phyloP scores from a whole-genome alignment of 2,797 vertebrate genomes.

The Spinus pinus region DNA sequence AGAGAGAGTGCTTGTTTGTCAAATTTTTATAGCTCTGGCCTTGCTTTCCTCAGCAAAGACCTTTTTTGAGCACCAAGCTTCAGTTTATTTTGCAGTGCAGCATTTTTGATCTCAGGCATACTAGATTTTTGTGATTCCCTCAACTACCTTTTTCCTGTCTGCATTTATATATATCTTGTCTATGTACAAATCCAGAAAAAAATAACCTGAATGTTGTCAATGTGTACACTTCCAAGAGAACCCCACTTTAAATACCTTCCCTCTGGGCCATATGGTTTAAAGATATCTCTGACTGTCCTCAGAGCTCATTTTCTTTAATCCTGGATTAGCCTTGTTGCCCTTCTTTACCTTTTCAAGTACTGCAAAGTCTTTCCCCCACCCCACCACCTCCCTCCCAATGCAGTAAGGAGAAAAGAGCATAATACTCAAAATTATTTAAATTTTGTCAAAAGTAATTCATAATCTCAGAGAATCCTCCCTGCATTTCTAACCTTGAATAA shows the following conservation, averaged over 20 bases:
- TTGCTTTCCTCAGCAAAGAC: not conserved
- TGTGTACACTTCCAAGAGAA: not conserved
- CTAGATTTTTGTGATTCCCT: not conserved
- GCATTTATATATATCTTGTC: not conserved
- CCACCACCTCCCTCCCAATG: not conserved
- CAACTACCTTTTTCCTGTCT: constrained; percentile 1
- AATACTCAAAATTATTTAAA: not conserved
- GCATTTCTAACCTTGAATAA: not conserved
- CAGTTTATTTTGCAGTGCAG: not conserved
- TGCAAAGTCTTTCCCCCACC: not conserved
- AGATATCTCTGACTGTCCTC: constrained; percentile 37
- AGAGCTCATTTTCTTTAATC: constrained; percentile 61
- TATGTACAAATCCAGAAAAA: constrained; percentile 2
- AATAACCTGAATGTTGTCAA: not conserved
- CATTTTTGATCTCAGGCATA: not conserved
- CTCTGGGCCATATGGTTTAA: constrained; percentile 1
- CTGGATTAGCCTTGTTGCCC: constrained; percentile 46
- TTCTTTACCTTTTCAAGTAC: constrained; percentile 46
- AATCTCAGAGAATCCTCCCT: not conserved
- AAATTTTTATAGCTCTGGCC: not conserved
- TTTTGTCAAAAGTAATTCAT: not conserved
- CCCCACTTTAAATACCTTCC: constrained; percentile 32
- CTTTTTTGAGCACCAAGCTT: not conserved
- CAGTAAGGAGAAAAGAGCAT: not conserved
- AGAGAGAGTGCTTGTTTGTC: not conserved